Conservation (phyloP, 92 coral and sea anemone genomes). For the Zoanthus gigantus region DNA sequence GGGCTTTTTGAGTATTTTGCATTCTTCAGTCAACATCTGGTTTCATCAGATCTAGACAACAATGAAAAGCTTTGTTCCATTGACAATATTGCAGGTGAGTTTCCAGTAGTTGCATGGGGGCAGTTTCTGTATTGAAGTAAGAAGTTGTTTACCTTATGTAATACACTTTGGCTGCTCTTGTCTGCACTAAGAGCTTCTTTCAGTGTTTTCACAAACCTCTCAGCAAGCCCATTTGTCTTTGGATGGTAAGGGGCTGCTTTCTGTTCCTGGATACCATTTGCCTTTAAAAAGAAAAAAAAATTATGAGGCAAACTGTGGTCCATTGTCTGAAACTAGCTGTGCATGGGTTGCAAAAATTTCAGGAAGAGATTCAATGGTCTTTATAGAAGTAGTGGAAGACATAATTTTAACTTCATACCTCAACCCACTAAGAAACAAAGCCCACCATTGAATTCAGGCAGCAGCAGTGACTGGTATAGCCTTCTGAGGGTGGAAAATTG, state of each 20-base stretch:
- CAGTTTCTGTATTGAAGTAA: constrained; percentile 35
- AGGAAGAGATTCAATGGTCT: too few relatives aligned
- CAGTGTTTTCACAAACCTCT: constrained; percentile 24
- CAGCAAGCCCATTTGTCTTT: constrained; percentile 35
- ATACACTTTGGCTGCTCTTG: constrained; percentile 4
- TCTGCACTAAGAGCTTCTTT: constrained; percentile 18
- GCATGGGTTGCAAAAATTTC: too few relatives aligned
- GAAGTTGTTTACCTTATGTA: constrained; percentile 12
- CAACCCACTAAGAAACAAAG: too few relatives aligned
- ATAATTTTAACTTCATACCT: too few relatives aligned
- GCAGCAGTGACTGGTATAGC: constrained; percentile 14
- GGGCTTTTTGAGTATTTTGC: too few relatives aligned
- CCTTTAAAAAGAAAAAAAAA: background rate
- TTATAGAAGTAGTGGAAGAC: too few relatives aligned
- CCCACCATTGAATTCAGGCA: too few relatives aligned
- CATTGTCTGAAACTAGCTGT: constrained; percentile 23
- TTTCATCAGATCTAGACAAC: too few relatives aligned
- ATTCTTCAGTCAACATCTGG: too few relatives aligned
- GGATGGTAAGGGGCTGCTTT: constrained; percentile 41
- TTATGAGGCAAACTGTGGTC: background rate
- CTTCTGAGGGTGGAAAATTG: constrained; percentile 51
- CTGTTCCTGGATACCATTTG: background rate
- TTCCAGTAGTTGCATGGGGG: background rate
- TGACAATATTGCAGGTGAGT: too few relatives aligned
- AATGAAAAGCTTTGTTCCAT: too few relatives aligned